These are phyloP conservation scores for Salvator merianae DNA, from an alignment of 2,113 vertebrate species.

Conservation along the genomic window DNA sequence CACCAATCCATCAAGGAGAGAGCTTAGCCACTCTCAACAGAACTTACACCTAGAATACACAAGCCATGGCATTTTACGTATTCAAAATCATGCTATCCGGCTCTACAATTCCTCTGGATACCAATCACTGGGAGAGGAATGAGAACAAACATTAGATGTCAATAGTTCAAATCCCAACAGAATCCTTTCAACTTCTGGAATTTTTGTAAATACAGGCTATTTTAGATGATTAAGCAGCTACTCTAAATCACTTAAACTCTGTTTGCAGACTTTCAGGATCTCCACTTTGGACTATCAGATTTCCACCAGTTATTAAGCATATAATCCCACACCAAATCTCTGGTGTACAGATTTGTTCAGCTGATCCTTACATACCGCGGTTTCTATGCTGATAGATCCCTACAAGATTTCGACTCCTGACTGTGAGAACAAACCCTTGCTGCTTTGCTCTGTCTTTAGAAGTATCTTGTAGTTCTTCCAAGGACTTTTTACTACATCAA, in stretches of 20 bases:
- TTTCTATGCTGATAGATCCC: no score
- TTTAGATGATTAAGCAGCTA: slow-evolving; percentile 50
- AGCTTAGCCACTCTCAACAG: neutral
- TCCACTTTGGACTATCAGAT: neutral
- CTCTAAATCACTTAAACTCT: neutral
- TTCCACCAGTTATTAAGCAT: neutral
- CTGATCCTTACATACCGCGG: no score
- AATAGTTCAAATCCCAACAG: slow-evolving; percentile 22
- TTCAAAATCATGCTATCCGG: neutral
- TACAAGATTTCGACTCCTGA: no score
- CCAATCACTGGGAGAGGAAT: neutral
- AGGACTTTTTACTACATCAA: no score
- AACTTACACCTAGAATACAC: neutral
- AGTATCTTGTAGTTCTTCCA: no score
- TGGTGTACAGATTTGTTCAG: neutral
- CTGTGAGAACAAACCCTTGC: no score
- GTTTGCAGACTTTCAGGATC: neutral
- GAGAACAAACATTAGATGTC: neutral
- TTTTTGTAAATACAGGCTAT: slow-evolving; percentile 55
- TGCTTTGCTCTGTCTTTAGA: no score
- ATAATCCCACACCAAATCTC: neutral
- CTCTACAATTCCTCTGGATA: neutral
- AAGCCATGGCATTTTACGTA: neutral
- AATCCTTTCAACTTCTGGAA: slow-evolving; percentile 23
- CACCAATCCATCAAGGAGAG: rapidly evolving